Base-by-base conservation (phyloP, 2,888 invertebrate genomes). In the Agonopterix alstromeriana region DNA sequence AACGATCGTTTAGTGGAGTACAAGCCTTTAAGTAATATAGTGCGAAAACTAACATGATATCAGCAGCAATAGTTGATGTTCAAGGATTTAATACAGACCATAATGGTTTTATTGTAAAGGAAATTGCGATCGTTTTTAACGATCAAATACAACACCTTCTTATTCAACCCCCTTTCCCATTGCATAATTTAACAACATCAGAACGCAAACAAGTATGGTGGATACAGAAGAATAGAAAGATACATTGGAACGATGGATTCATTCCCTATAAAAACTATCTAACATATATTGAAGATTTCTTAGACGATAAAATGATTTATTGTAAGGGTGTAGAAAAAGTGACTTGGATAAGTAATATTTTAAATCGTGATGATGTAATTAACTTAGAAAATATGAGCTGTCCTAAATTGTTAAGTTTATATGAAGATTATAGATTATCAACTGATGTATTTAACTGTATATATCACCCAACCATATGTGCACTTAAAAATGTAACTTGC, bases 51-150 rank as follows among this genome's bases (percentile, higher is more conserved):
- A 43, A n/a, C 43, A 43, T 43, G 45, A 45, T 45, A 42, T 17
- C 17, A 17, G 17, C 17, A 17, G 45, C 46, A n/a, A 52, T 54
- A 10, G 44, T 53, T 3, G 53, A 53, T 49, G 42, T 53, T 2
- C 53, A 53, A 46, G 51, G 53, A 9, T 54, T 54, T 36, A 54
- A 54, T 40, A 50, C 36, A 10, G 45, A 45, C 8, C 2, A 11
- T 1, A 45, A 45, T 38, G 11, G 17, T 5, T 45, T 45, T 10
- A 45, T 45, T n/a, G 7, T 45, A 10, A 54, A 54, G 44, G 54
- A 54, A 52, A 47, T 54, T n/a, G 50, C 48, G 1, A 48, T 54
- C 10, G 3, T 42, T 35, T 11, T 9, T 43, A 12, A 43, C 10
- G 27, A 44, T n/a, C n/a, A n/a, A n/a, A n/a, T n/a, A n/a, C n/a